Conservation (phyloP, 2,888 invertebrate genomes). For the Panopea generosa region DNA sequence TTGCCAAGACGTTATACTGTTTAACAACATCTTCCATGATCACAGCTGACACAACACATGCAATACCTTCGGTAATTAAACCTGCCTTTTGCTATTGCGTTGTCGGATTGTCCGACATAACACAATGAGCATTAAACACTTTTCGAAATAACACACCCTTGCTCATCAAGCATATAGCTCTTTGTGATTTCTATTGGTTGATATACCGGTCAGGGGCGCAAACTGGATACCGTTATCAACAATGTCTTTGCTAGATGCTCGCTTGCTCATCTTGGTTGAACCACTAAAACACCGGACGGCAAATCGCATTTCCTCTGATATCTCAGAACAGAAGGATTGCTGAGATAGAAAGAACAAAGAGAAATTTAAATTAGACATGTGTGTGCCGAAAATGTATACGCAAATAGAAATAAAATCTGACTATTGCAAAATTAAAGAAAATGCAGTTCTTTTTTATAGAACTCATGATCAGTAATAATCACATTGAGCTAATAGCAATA, state of each 20-base stretch:
- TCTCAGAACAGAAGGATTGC: conserved; percentile 96
- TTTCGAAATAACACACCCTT: too few relatives aligned
- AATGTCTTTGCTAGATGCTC: conserved; percentile 72
- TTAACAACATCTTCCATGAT: too few relatives aligned
- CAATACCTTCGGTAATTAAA: too few relatives aligned
- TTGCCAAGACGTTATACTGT: too few relatives aligned
- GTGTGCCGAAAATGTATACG: not conserved
- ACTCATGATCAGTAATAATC: too few relatives aligned
- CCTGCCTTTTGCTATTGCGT: too few relatives aligned
- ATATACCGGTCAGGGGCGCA: conserved; percentile 75
- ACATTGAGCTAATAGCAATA: too few relatives aligned
- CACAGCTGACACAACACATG: too few relatives aligned
- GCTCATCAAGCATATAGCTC: conserved; percentile 77
- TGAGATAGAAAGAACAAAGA: conserved; percentile 82
- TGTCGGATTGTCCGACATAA: too few relatives aligned
- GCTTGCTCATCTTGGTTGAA: conserved; percentile 89
- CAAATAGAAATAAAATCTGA: not conserved
- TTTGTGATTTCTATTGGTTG: conserved; percentile 69
- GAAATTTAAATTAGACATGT: not conserved
- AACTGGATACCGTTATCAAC: conserved; percentile 80
- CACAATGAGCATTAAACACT: too few relatives aligned
- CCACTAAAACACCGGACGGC: conserved; percentile 95
- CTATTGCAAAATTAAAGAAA: too few relatives aligned
- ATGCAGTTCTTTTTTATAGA: too few relatives aligned
- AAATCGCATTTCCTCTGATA: conserved; percentile 96